Conservation (phyloP, 2,888 invertebrate genomes). For the Eucera pruinosa region DNA sequence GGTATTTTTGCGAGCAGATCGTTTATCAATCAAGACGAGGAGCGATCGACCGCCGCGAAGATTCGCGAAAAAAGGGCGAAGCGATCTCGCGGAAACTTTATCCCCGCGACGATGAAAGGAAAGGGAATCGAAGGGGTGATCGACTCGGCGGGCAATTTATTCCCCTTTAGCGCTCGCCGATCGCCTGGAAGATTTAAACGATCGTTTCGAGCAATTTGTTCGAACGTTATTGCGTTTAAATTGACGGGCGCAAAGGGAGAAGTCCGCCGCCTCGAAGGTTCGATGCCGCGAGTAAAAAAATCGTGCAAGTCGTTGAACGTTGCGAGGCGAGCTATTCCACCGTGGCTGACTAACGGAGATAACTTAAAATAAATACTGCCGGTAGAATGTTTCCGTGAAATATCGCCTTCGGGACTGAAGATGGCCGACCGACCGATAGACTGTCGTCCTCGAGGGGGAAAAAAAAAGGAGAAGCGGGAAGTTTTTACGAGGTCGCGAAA, state of each 20-base stretch:
- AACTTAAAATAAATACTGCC: background rate
- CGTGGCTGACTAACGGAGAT: background rate
- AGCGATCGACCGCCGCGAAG: constrained; percentile 19
- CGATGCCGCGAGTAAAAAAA: too few species aligned
- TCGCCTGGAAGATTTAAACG: constrained; percentile 41
- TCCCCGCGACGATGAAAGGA: background rate
- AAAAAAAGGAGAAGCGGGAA: background rate
- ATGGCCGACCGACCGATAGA: background rate
- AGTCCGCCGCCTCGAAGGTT: background rate
- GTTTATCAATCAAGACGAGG: constrained; percentile 46
- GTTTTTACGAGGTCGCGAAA: constrained; percentile 14
- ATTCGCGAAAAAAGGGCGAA: constrained; percentile 4
- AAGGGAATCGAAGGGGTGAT: background rate
- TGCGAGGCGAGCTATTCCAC: too few species aligned
- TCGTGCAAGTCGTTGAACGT: too few species aligned
- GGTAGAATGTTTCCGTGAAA: background rate
- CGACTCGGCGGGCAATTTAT: constrained; percentile 34
- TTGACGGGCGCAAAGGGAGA: background rate
- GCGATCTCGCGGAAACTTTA: constrained; percentile 35
- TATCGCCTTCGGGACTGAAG: background rate
- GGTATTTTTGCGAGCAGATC: background rate
- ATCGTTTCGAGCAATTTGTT: constrained; percentile 26
- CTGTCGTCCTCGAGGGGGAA: background rate
- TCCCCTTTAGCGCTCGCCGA: constrained; percentile 14
- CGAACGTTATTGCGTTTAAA: constrained; percentile 29